Conservation (phyloP, 1,140 invertebrate species). For the Philotrypesis tridentata region DNA sequence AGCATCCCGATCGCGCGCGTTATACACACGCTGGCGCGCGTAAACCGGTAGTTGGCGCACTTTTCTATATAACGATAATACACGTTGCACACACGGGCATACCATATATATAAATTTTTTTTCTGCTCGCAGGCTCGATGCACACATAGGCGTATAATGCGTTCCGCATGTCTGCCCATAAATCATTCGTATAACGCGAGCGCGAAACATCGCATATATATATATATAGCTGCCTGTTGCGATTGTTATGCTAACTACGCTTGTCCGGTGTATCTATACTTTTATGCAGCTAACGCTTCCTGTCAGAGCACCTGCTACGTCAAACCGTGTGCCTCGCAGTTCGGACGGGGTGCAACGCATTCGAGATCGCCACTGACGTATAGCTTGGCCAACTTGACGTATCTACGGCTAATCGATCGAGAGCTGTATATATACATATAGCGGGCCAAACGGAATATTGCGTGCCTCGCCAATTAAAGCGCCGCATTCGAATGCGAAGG, state of each 20-base stretch:
- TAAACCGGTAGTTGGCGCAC: not conserved
- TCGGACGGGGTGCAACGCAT: not conserved
- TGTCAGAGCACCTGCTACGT: conserved; percentile 19
- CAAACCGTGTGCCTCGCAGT: not conserved
- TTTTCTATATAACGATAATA: not conserved
- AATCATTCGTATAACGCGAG: conserved; percentile 42
- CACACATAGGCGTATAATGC: conserved; percentile 7
- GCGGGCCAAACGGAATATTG: not conserved
- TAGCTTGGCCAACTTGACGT: not conserved
- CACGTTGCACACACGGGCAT: too few species aligned
- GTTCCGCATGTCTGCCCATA: conserved; percentile 34
- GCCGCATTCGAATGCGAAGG: conserved; percentile 2
- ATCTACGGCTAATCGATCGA: conserved; percentile 2
- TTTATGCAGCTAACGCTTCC: conserved; percentile 23
- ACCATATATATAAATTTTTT: conserved; percentile 23
- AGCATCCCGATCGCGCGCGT: not conserved
- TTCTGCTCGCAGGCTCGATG: not conserved
- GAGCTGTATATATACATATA: too few species aligned
- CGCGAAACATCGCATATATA: not conserved
- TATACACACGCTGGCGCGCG: not conserved
- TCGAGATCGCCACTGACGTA: not conserved
- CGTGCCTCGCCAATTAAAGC: conserved; percentile 2
- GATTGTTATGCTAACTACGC: conserved; percentile 42
- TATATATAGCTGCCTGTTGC: not conserved
- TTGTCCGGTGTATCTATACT: conserved; percentile 22